Percentiles rank a stretch among this genome's conserved stretches.
Conservation (phyloP, 2,797 vertebrate species). For the Oryzias dopingdopingensis region DNA sequence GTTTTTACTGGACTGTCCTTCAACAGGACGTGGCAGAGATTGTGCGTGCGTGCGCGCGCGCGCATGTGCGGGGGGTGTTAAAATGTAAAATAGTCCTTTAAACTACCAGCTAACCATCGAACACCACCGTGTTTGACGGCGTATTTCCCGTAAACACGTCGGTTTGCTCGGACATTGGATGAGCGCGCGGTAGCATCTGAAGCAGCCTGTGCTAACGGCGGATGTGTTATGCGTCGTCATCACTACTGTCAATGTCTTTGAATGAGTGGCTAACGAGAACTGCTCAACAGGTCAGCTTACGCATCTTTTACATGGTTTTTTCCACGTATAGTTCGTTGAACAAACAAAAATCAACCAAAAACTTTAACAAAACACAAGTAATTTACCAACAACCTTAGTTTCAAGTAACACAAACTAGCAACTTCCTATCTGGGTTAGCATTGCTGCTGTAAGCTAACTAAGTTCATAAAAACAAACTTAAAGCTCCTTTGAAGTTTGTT, state of each 20-base stretch:
- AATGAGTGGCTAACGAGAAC: slow-evolving; percentile 59
- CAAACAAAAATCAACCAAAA: too few species aligned
- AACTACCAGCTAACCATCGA: too few species aligned
- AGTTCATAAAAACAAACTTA: slow-evolving; percentile 20
- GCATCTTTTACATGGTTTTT: too few species aligned
- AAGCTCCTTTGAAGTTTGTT: fast-evolving
- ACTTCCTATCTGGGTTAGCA: slow-evolving; percentile 12
- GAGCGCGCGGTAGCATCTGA: too few species aligned
- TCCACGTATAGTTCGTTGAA: too few species aligned
- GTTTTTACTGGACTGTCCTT: slow-evolving; percentile 3
- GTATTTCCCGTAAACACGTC: too few species aligned
- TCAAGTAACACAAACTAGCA: slow-evolving; percentile 40
- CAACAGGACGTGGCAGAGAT: slow-evolving; percentile 64
- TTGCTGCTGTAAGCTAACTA: slow-evolving; percentile 21
- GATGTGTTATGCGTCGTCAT: slow-evolving; percentile 72
- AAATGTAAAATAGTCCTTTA: background rate
- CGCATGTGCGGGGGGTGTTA: slow-evolving; percentile 20
- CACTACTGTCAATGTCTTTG: slow-evolving; percentile 67
- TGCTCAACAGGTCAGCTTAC: too few species aligned
- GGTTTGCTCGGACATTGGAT: too few species aligned
- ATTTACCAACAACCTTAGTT: slow-evolving; percentile 8
- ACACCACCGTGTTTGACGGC: too few species aligned
- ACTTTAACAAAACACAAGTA: fast-evolving
- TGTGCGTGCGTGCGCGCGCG: slow-evolving; percentile 42
- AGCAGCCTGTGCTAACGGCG: slow-evolving; percentile 5